Percentiles rank a stretch among this genome's conserved stretches.
Conservation (phyloP, 2,113 vertebrate genomes). For the Podarcis cretensis region DNA sequence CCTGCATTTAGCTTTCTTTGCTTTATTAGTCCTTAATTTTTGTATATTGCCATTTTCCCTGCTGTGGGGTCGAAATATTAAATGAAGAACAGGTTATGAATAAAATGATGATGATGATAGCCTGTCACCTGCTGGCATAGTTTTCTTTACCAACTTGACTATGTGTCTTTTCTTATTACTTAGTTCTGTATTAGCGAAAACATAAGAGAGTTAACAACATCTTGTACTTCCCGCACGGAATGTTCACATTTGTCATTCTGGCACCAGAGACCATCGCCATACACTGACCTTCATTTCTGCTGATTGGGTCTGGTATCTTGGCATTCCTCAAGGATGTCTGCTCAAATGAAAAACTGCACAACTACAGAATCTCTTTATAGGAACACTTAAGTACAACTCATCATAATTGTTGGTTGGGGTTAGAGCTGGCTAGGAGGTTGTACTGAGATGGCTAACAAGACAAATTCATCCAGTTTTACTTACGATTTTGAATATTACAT, state of each 20-base stretch:
- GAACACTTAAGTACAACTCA: constrained; percentile 14
- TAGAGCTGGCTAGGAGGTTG: constrained; percentile 44
- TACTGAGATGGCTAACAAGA: constrained; percentile 72
- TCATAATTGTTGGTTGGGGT: constrained; percentile 28
- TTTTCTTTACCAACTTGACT: constrained; percentile 5
- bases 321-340: constrained; percentile 54
- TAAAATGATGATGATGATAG: no score
- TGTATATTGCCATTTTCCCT: no score
- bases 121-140: not conserved
- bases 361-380: constrained; percentile 41
- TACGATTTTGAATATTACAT: constrained; percentile 87
- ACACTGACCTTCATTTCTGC: constrained; percentile 20
- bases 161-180: constrained; percentile 5
- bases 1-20: no score
- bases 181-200: not conserved
- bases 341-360: constrained; percentile 32
- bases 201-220: not conserved
- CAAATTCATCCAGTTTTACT: constrained; percentile 61
- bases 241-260: not conserved
- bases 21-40: no score
- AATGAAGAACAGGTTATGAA: no score
- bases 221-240: rapidly evolving
- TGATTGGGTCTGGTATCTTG: constrained; percentile 27
- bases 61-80: no score
- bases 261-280: not conserved